Evolutionary conservation across 2,113 vertebrate species (phyloP).

Genomic region (Mormyrus iriodes): DNA sequence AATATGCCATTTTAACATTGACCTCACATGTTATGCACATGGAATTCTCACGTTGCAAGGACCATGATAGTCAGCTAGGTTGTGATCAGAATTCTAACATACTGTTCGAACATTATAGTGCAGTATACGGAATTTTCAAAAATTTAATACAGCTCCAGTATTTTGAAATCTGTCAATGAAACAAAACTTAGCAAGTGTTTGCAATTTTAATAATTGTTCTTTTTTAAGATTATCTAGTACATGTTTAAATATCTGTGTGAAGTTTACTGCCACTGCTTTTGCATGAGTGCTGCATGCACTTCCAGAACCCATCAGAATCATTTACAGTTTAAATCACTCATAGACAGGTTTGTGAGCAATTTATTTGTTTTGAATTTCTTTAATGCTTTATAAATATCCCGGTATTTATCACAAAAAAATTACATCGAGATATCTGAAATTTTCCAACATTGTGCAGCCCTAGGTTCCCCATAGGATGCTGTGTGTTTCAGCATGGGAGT

Average conservation of each 20-base stretch:
- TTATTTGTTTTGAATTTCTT: neutral
- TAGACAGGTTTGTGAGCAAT: neutral
- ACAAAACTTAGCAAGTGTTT: neutral
- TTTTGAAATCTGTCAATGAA: neutral
- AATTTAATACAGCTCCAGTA: neutral
- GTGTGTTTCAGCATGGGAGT: neutral
- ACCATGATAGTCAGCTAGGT: neutral
- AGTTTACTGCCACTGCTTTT: neutral
- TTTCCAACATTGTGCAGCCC: neutral
- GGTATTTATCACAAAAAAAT: neutral
- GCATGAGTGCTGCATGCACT: neutral
- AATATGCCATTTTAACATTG: neutral
- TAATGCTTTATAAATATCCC: neutral
- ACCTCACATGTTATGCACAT: neutral
- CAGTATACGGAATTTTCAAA: neutral
- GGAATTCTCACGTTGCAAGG: neutral
- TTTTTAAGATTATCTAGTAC: neutral
- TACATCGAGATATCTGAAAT: neutral
- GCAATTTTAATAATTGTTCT: neutral
- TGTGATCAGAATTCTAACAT: neutral
- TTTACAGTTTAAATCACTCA: neutral
- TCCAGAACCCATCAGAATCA: neutral
- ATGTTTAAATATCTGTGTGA: neutral
- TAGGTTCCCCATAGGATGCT: neutral
- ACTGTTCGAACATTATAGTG: neutral